A percentile compares a stretch with the other conserved stretches of the same genome.
Evolutionary conservation across 2,113 vertebrate species (phyloP).

Genomic region (Daphoenositta chrysoptera): DNA sequence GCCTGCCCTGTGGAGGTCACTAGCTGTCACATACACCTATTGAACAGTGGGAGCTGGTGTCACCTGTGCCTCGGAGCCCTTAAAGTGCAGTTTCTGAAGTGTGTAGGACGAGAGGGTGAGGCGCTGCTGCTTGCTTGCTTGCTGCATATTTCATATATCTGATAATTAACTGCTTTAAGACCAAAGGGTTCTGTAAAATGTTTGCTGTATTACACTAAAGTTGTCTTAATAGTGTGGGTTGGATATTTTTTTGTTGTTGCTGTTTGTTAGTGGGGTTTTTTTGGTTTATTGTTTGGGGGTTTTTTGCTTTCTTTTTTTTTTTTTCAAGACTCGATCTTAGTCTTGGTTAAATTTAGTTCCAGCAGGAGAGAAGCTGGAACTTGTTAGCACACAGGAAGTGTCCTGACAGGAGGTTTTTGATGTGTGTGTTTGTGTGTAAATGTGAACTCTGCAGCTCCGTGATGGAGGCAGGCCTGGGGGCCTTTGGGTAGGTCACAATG

Average conservation of each 20-base stretch:
- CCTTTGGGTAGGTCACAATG: background rate
- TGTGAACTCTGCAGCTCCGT: background rate
- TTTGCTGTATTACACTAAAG: background rate
- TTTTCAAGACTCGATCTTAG: background rate
- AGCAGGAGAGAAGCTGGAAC: constrained; percentile 46
- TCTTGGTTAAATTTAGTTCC: constrained; percentile 34
- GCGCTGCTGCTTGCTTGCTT: background rate
- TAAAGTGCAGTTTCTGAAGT: background rate
- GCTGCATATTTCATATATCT: background rate
- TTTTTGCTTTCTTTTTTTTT: background rate
- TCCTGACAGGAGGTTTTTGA: constrained; percentile 10
- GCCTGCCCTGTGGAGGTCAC: background rate
- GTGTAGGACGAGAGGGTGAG: background rate
- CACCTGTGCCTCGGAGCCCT: rapidly evolving
- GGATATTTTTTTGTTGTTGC: background rate
- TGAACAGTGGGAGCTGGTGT: background rate
- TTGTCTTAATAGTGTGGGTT: rapidly evolving
- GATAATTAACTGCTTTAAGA: background rate
- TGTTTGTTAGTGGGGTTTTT: background rate
- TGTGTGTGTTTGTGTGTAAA: constrained; percentile 10
- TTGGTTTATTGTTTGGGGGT: background rate
- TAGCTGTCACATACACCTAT: rapidly evolving
- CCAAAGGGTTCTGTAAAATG: background rate
- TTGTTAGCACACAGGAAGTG: constrained; percentile 45
- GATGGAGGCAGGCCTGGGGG: background rate